Conservation (phyloP, 2,888 invertebrate genomes). For the Clepsis dumicolana region DNA sequence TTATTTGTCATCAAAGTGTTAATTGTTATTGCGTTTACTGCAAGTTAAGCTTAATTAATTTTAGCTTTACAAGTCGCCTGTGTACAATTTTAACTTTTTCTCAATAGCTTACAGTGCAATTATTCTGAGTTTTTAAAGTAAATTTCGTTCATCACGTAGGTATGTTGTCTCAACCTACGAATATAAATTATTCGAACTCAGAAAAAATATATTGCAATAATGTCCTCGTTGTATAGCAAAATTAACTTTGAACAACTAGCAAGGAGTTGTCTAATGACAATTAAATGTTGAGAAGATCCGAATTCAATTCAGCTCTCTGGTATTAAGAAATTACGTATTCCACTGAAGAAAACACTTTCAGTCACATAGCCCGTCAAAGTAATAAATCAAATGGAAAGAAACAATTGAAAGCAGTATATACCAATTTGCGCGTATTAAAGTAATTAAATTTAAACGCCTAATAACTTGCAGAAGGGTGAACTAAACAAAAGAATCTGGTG, state of each 20-base stretch:
- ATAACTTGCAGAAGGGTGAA: slow-evolving; percentile 44
- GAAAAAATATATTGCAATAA: no score
- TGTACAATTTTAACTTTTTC: no score
- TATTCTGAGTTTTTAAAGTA: no score
- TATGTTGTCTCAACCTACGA: no score
- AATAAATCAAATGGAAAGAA: slow-evolving; percentile 34
- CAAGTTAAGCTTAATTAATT: no score
- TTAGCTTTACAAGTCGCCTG: no score
- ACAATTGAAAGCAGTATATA: slow-evolving; percentile 23
- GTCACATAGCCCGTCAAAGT: slow-evolving; percentile 14
- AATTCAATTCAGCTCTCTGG: not conserved
- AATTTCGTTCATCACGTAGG: no score
- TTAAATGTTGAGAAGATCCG: not conserved
- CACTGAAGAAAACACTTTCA: slow-evolving; percentile 10
- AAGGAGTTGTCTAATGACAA: not conserved
- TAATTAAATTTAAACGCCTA: slow-evolving; percentile 15
- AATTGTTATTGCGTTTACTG: no score
- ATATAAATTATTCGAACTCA: no score
- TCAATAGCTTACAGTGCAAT: no score
- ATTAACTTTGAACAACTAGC: not conserved
- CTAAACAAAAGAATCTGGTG: slow-evolving; percentile 47
- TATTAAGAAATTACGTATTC: slow-evolving; percentile 31
- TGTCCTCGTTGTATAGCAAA: not conserved
- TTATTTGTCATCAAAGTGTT: not conserved
- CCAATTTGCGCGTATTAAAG: slow-evolving; percentile 10